A percentile compares a stretch with the other conserved stretches of the same genome.
Evolutionary conservation across 2,797 vertebrate species (phyloP).

Genomic region (Psittacula echo): DNA sequence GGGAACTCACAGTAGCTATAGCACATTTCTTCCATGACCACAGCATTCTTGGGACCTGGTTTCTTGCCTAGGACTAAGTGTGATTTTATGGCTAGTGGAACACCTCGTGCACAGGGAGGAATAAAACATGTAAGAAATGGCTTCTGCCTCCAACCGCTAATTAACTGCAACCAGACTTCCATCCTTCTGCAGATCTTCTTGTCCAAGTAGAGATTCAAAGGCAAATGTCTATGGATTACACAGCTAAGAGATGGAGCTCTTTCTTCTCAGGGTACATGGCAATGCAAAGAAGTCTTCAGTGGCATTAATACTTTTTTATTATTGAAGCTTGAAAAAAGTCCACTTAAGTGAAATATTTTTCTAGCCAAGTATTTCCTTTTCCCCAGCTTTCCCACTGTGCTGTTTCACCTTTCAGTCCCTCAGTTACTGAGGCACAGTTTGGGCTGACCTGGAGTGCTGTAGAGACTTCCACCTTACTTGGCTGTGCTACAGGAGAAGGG

Average conservation of each 20-base stretch:
- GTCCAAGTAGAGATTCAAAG: not conserved
- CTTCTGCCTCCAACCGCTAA: not conserved
- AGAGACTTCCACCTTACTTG: not conserved
- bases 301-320: not conserved
- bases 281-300: not conserved
- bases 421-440: not conserved
- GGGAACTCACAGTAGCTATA: not conserved
- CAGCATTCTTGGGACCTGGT: not conserved
- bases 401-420: not conserved
- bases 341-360: not conserved
- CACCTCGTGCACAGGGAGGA: not conserved
- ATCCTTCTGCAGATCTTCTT: not conserved
- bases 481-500: not conserved
- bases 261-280: not conserved
- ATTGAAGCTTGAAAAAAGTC: not conserved
- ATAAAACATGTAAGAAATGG: not conserved
- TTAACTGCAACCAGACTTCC: not conserved
- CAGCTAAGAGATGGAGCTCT: not conserved
- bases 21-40: not conserved
- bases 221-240: accelerated
- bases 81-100: not conserved
- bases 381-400: not conserved
- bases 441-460: not conserved
- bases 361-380: not conserved
- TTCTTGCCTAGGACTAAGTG: not conserved